Conservation (phyloP, 2,797 vertebrate genomes). For the Xerus rutilus region DNA sequence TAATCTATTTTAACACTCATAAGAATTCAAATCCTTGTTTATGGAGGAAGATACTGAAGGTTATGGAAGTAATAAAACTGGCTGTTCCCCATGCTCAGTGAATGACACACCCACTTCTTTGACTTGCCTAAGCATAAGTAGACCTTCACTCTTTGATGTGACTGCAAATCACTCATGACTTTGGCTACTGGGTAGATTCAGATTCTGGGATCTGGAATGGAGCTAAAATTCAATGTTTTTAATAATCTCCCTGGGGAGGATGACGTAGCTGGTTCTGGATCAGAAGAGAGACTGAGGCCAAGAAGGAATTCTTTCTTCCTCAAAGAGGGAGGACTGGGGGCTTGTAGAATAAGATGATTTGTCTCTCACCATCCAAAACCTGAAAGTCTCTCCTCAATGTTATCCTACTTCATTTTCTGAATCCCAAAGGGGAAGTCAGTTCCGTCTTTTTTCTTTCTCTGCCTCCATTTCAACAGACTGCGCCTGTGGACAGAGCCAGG, state of each 20-base stretch:
- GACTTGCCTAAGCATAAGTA: neutral
- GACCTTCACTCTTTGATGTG: neutral
- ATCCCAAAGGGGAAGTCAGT: conserved; percentile 6
- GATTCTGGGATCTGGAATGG: neutral
- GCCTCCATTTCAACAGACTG: neutral
- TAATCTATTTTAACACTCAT: neutral
- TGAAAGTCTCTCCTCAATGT: neutral
- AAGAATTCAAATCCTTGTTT: neutral
- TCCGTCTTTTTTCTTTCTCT: neutral
- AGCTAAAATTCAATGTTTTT: neutral
- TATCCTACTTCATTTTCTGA: neutral
- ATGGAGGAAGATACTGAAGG: neutral
- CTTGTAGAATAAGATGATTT: neutral
- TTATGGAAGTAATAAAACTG: neutral
- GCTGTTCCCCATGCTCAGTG: neutral
- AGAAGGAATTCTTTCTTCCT: neutral
- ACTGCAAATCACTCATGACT: neutral
- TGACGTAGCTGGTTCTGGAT: neutral
- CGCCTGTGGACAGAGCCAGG: conserved; percentile 14
- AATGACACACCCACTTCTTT: neutral
- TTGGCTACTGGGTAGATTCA: neutral
- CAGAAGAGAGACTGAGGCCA: neutral
- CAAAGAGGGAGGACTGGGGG: neutral
- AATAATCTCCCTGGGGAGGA: neutral
- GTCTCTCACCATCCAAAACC: neutral